Conservation (phyloP, 2,113 vertebrate species). For the Dasyornis broadbenti region DNA sequence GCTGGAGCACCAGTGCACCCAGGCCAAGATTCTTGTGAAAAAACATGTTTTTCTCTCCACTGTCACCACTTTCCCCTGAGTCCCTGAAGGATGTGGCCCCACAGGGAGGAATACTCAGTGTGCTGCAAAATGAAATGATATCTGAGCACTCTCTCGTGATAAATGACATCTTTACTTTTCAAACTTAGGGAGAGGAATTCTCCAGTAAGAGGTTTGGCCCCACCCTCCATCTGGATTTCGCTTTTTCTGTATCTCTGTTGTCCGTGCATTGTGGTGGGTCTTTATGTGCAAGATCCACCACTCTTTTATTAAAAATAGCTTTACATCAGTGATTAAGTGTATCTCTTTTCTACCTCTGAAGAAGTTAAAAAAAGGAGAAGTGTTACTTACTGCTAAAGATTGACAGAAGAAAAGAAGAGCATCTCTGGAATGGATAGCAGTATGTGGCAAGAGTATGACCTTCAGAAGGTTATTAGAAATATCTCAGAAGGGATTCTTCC, state of each 20-base stretch:
- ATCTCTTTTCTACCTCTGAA: neutral
- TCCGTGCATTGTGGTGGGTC: accelerated
- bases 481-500: neutral
- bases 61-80: neutral
- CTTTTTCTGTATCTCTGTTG: neutral
- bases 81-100: neutral
- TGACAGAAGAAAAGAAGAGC: neutral
- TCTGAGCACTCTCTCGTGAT: neutral
- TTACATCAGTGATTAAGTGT: neutral
- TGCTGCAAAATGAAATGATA: neutral
- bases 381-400: neutral
- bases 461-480: neutral
- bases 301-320: neutral
- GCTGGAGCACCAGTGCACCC: accelerated
- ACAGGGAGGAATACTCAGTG: neutral
- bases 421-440: neutral
- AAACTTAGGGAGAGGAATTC: neutral
- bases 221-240: accelerated
- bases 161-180: neutral
- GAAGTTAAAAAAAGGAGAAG: neutral
- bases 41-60: neutral
- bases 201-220: neutral
- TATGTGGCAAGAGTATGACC: neutral
- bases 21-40: neutral
- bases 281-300: neutral